Evolutionary conservation across 2,113 vertebrate genomes (phyloP), one percentile per base, ranked within the genome.

Genomic region (Eira barbara): DNA sequence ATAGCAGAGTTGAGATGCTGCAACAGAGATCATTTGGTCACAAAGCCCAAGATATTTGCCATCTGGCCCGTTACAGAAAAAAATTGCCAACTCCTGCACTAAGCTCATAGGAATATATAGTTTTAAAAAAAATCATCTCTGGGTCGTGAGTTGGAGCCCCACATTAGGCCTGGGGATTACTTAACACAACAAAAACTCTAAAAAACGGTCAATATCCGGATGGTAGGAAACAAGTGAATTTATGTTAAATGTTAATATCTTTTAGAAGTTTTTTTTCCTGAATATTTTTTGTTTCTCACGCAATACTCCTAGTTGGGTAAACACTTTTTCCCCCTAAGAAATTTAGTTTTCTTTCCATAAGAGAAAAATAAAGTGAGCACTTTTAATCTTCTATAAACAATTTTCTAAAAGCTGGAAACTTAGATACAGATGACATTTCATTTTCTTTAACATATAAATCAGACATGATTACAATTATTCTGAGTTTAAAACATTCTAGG

Each of bases 401-500:
- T 65, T 89, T 86, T 87, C 39, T 89, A 96, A 94, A 57, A 59
- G 42, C 23, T 94, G 49, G 29, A 89, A 92, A 81, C 59, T 76
- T 71, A 65, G 34, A 34, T 39, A 17, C 3, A 83, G 47, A 90
- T 55, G n/a, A 95, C 49, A 55, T 84, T 90, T 87, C 29, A 61
- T 29, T 25, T 91, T 86, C 39, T 86, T 92, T 45, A 90, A 93
- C n/a, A 83, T 71, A 63, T 36, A 42, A 91, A 91, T 95, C 79
- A 91, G 82, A 89, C 25, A 90, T 31, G 17, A 52, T 73, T 69
- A 55, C 7, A 96, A 76, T 95, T 85, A 93, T 80, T 92, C 7
- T 61, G 94, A 96, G 97, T 94, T 83, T 86, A 94, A 96, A 91
- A 89, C 49, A 79, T n/a, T 83, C 59, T 49, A 83, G 78, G 76